These are phyloP conservation scores for Limonius californicus DNA, from an alignment of 1,140 invertebrate genomes.

Conservation along the genomic window DNA sequence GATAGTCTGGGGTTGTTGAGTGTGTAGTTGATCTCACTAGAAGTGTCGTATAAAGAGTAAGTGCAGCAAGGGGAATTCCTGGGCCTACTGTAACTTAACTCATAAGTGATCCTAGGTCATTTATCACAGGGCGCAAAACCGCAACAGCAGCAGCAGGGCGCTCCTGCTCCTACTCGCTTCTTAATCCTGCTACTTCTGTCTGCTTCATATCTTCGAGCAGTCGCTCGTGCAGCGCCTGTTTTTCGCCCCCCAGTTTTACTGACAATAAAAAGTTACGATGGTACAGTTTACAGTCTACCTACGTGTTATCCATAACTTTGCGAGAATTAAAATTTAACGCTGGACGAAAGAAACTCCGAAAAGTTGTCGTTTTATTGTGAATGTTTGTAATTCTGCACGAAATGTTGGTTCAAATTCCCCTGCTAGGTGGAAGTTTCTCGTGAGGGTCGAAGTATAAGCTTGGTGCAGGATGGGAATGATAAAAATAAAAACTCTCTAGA, in stretches of 20 bases:
- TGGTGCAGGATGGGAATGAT: too few relatives aligned
- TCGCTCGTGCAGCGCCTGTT: neutral
- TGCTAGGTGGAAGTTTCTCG: too few relatives aligned
- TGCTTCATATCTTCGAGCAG: slow-evolving; percentile 1
- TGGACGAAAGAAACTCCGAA: neutral
- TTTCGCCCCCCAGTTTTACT: slow-evolving; percentile 2
- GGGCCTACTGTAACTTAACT: slow-evolving; percentile 2
- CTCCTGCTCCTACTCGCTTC: neutral
- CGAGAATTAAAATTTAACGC: neutral
- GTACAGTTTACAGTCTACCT: neutral
- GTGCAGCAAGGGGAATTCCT: slow-evolving; percentile 1
- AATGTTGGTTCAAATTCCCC: too few relatives aligned
- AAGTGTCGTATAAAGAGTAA: neutral
- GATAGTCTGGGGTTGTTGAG: neutral
- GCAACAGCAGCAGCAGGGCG: neutral
- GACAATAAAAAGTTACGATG: neutral
- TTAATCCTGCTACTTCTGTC: slow-evolving; percentile 9
- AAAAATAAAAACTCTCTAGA: too few relatives aligned
- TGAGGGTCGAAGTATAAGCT: too few relatives aligned
- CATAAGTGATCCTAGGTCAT: slow-evolving; percentile 14
- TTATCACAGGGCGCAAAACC: slow-evolving; percentile 10
- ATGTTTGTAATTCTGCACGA: too few relatives aligned
- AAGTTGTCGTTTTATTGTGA: neutral
- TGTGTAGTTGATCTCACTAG: neutral
- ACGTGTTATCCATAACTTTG: neutral